Evolutionary conservation across 2,888 invertebrate genomes (phyloP), one percentile per base, ranked within the genome.

Genomic region (Ceramica pisi): DNA sequence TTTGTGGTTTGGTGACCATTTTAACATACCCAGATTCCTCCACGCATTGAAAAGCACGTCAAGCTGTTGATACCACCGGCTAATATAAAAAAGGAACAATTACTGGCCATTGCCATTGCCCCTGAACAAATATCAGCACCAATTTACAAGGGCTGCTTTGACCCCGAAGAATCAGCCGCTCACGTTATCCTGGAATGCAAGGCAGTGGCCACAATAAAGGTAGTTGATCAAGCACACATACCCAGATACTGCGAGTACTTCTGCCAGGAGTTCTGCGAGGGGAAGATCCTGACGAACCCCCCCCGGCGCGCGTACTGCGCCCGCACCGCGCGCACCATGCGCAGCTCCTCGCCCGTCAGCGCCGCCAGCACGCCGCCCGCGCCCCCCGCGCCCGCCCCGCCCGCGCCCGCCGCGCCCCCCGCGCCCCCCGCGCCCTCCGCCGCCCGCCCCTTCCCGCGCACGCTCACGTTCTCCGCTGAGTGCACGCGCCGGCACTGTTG

Each of bases 221-320:
- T 31, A 31, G 31, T 31, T 31, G 0, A 41, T 19, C n/a, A 4
- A 26, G 1, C 12, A 81, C 12, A 81, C 88, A 82, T 85, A 97
- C 97, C 98, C 60, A 98, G 94, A 89, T 98, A 98, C 87, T 97
- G 97, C 19, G 98, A 97, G 91, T 98, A 98, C 89, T 97, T 97
- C 90, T 97, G 97, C 98, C 99, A 99, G 26, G 98, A 98, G 92
- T 98, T 98, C 77, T 97, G 97, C 31, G 98, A 98, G 26, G 99
- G 99, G 94, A 99, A 99, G 86, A 99, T 98, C 61, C 99, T 94
- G 14, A 99, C 98, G 94, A 98, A 99, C 44, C 99, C 99, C 4
- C 98, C 98, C 38, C 98, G 96, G 2, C 99, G 95, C 31, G 97
- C 97, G 92, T 98, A 98, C 92, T 99, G 99, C 60, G 97, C 97